Evolutionary conservation across 2,113 vertebrate species (phyloP), one percentile per base, ranked within the genome.

Genomic region (Campylorhamphus procurvoides): DNA sequence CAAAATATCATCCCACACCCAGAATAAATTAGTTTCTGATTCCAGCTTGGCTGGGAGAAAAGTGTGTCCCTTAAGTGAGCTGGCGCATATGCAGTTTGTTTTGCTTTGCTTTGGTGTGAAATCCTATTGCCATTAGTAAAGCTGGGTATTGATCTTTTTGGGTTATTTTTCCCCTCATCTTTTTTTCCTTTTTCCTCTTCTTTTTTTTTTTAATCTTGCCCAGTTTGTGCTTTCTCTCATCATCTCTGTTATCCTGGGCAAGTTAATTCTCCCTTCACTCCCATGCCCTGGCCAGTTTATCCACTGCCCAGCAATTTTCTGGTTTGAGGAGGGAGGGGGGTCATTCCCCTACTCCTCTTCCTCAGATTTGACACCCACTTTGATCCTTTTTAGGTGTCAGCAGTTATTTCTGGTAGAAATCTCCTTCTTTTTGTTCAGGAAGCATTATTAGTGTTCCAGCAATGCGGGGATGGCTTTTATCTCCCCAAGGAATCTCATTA

Each of bases 401-500:
- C 71, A 17, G 62, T 86, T 87, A n/a, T 87, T 86, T 64, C 33
- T 31, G 75, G 74, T 77, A 53, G 72, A 76, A 88, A 85, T 88
- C 3, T 3, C 80, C 64, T 95, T 40, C 63, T 84, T 93, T 96
- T 89, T 66, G 12, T 63, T 66, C 39, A 69, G 73, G 88, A 96
- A 92, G 85, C 84, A 84, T 89, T 94, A 95, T 97, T 97, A 97
- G 95, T 92, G 97, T 92, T 96, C 89, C 92, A 93, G 92, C 93
- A n/a, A 28, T 67, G 73, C 96, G 92, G 90, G 89, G 95, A 69
- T 31, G 44, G 93, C 97, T 98, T 98, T 98, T 93, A 97, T 98
- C 96, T 96, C 96, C 97, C 95, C 35, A 81, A 74, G 95, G 98
- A 97, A 90, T 96, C 98, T 98, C 98, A 98, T 98, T 98, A 98